Base-by-base conservation (phyloP, 2,113 vertebrate species). In the Ceuthmochares aereus region DNA sequence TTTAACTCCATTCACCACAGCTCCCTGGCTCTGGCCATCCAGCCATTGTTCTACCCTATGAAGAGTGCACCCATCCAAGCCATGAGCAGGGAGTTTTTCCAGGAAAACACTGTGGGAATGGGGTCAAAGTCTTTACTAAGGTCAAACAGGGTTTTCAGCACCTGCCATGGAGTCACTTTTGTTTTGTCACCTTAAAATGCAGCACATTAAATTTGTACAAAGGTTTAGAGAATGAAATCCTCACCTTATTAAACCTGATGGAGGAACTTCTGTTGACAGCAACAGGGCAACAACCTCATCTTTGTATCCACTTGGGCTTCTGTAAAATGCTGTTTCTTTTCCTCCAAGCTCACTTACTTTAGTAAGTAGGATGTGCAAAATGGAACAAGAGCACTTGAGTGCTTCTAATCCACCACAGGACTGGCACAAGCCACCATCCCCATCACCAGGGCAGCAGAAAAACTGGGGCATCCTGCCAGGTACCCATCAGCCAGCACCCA, bases 401-500 rank as follows among this genome's bases (percentile, higher is more conserved):
- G 25, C n/a, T 47, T 13, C 78, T 47, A 10, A 10, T 3, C 54
- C 47, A 5, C 59, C 0, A 1, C 21, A 14, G 66, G 54, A 29
- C 42, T 10, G 73, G 40, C 59, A 49, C 40, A 14, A 81, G 54
- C 34, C 75, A 10, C 54, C 2, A 2, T 40, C 56, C n/a, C 54
- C 5, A 1, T 64, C 70, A 43, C 26, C 0, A 2, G 22, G 9
- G 10, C 30, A 10, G 79, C 52, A 62, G 47, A 34, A 37, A 52
- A 34, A 25, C 1, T 1, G 18, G 47, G 9, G 29, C 75, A 62
- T 20, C 60, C 54, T 5, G 1, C 21, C 2, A 2, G 43, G 37
- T 4, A 23, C 17, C 43, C 4, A 1, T 4, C 4, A 26, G 18
- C 34, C 75, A 21, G 47, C 1, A 5, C 60, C 32, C 4, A 0